These are phyloP conservation scores for Nycticorax nycticorax DNA, from an alignment of 2,113 vertebrate species.

Conservation along the genomic window DNA sequence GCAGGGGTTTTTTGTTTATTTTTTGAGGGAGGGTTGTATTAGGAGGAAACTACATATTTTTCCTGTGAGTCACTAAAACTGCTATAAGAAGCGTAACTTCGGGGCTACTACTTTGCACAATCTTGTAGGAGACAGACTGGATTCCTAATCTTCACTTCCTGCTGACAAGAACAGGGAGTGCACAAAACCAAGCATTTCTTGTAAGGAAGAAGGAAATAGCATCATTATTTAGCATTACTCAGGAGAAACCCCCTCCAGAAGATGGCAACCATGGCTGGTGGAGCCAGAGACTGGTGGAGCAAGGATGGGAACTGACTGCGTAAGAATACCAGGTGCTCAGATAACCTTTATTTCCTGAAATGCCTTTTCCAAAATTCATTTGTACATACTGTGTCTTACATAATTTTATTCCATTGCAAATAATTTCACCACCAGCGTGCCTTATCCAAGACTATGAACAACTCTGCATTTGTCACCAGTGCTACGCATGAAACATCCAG, in stretches of 20 bases:
- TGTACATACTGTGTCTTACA: not conserved
- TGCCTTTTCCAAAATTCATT: not conserved
- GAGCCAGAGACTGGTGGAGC: not conserved
- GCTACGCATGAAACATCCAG: conserved; percentile 22
- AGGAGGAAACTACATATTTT: not conserved
- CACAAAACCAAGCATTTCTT: not conserved
- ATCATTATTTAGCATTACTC: not conserved
- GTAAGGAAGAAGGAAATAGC: not conserved
- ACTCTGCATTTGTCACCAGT: not conserved
- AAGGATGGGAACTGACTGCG: rapidly evolving
- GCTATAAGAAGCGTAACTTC: not conserved
- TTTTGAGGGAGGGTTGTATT: not conserved
- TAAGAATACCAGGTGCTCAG: not conserved
- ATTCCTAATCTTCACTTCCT: not conserved
- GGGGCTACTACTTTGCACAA: not conserved
- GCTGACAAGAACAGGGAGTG: not conserved
- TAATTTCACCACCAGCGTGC: not conserved
- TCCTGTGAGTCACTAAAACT: not conserved
- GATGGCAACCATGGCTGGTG: not conserved
- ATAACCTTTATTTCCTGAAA: not conserved
- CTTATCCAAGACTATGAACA: not conserved
- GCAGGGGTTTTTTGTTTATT: not conserved
- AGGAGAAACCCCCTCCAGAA: not conserved
- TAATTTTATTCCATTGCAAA: not conserved
- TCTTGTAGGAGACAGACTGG: not conserved